These are phyloP conservation scores for Pseudoips prasinana DNA, from an alignment of 2,888 invertebrate genomes.

Conservation along the genomic window DNA sequence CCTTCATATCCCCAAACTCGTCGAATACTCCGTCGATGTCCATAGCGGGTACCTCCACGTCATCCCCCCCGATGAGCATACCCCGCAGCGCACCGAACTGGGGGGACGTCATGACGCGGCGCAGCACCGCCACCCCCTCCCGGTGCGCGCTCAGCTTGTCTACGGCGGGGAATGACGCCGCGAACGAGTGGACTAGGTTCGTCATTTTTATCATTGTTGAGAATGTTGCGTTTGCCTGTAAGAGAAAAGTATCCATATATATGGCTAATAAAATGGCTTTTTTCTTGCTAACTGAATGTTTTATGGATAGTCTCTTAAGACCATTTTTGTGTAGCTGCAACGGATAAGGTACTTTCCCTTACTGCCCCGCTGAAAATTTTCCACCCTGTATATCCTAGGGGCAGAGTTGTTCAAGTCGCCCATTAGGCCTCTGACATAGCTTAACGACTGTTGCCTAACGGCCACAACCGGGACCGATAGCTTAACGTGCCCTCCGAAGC, in stretches of 20 bases:
- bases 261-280: not conserved
- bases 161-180: constrained; percentile 55
- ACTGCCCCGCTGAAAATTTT: too few species aligned
- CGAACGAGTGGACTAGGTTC: constrained; percentile 59
- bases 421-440: too few species aligned
- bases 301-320: too few species aligned
- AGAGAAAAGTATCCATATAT: not conserved
- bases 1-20: constrained; percentile 56
- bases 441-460: too few species aligned
- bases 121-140: constrained; percentile 49
- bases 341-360: too few species aligned
- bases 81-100: constrained; percentile 43
- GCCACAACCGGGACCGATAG: too few species aligned
- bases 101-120: constrained; percentile 41
- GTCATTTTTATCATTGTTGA: constrained; percentile 69
- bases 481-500: too few species aligned
- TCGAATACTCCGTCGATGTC: constrained; percentile 52
- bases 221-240: constrained; percentile 80
- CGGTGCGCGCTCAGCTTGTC: constrained; percentile 49
- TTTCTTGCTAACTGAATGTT: too few species aligned
- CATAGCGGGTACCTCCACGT: constrained; percentile 37
- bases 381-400: too few species aligned
- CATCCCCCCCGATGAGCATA: constrained; percentile 39
- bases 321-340: too few species aligned
- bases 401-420: too few species aligned